Conservation (phyloP, 1,140 invertebrate species). For the Pogonognathellus flavescens region DNA sequence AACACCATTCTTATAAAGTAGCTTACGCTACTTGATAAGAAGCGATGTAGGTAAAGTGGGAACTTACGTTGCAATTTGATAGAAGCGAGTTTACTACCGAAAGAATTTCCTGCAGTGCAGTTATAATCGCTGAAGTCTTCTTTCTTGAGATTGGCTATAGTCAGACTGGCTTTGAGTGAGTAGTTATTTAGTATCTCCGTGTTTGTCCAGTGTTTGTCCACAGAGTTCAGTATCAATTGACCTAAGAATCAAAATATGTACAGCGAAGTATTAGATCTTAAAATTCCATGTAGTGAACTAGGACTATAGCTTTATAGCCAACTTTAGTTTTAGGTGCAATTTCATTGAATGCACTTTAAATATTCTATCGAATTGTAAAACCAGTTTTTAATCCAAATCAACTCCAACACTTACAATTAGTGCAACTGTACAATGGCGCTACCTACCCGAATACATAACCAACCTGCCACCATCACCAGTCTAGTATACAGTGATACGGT, state of each 20-base stretch:
- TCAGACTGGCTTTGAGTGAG: constrained; percentile 70
- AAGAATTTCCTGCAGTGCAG: constrained; percentile 72
- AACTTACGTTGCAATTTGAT: constrained; percentile 72
- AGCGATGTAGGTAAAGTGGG: background rate
- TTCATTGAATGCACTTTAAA: too few relatives aligned
- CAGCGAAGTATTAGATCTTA: background rate
- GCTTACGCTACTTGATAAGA: background rate
- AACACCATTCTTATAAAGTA: background rate
- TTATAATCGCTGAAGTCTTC: constrained; percentile 73
- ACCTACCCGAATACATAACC: too few relatives aligned
- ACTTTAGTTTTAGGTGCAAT: too few relatives aligned
- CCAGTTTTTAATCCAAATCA: too few relatives aligned
- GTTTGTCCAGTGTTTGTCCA: constrained; percentile 69
- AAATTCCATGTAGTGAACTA: too few relatives aligned
- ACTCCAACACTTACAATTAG: too few relatives aligned
- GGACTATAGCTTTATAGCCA: too few relatives aligned
- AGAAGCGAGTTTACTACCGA: constrained; percentile 71
- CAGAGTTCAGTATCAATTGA: constrained; percentile 67
- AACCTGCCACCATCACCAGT: too few relatives aligned
- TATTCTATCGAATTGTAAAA: too few relatives aligned
- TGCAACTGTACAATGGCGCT: too few relatives aligned
- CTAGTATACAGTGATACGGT: too few relatives aligned
- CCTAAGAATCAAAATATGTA: constrained; percentile 57
- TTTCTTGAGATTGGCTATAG: constrained; percentile 70
- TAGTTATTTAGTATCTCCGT: constrained; percentile 67